Evolutionary conservation across 2,888 invertebrate genomes (phyloP).

Genomic region (Synanthedon vespiformis): DNA sequence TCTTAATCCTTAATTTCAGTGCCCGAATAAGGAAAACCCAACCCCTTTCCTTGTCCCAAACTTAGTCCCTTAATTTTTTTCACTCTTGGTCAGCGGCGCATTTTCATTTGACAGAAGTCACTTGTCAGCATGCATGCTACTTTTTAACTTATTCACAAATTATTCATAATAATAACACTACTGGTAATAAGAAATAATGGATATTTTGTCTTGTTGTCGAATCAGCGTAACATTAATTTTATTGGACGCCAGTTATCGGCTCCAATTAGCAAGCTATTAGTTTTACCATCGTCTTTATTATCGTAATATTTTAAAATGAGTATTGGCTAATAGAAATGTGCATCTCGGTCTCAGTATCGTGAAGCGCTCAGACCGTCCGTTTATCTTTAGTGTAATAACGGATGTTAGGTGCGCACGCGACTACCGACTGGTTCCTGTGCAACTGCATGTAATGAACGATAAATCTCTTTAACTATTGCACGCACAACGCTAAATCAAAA

Average conservation of each 20-base stretch:
- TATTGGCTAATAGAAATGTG: background rate
- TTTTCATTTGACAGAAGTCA: no score
- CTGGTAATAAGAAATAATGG: no score
- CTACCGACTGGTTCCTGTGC: slow-evolving; percentile 2
- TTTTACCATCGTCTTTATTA: background rate
- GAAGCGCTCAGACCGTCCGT: slow-evolving; percentile 4
- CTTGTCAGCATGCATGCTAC: no score
- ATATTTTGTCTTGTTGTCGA: no score
- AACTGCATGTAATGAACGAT: background rate
- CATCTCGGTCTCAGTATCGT: background rate
- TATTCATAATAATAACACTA: no score
- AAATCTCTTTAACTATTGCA: background rate
- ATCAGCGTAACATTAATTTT: background rate
- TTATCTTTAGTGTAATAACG: slow-evolving; percentile 21
- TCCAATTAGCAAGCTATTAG: background rate
- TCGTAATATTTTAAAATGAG: background rate
- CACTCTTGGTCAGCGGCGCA: no score
- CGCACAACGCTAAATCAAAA: background rate
- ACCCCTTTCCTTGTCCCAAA: no score
- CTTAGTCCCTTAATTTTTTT: no score
- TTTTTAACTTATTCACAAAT: no score
- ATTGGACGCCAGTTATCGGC: background rate
- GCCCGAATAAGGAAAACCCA: no score
- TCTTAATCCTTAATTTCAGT: no score
- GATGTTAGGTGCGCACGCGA: slow-evolving; percentile 28